A percentile compares a stretch with the other conserved stretches of the same genome.
Evolutionary conservation across 2,113 vertebrate species (phyloP).

Genomic region (Orycteropus afer): DNA sequence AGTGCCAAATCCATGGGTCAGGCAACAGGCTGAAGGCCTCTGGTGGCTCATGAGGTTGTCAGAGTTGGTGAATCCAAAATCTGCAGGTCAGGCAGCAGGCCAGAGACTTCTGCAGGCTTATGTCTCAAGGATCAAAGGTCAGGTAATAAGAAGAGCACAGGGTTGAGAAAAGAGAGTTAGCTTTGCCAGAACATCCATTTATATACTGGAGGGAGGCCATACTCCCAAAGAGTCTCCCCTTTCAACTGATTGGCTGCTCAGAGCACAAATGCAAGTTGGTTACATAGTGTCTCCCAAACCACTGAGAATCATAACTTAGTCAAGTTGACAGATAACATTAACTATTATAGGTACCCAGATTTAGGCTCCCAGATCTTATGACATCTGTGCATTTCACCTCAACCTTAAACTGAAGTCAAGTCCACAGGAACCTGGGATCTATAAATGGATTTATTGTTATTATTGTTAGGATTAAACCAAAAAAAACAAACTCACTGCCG

Average conservation of each 20-base stretch:
- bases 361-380: background rate
- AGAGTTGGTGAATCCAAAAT: background rate
- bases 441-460: slow-evolving; percentile 12
- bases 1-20: background rate
- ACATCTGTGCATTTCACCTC: background rate
- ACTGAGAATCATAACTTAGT: background rate
- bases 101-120: too few relatives aligned
- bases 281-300: background rate
- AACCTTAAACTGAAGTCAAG: background rate
- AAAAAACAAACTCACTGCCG: too few relatives aligned
- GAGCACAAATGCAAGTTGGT: background rate
- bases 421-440: background rate
- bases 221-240: background rate
- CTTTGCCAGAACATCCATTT: background rate
- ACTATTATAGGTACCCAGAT: background rate
- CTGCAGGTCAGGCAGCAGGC: too few relatives aligned
- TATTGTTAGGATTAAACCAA: too few relatives aligned
- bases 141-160: background rate
- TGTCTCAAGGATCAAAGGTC: too few relatives aligned
- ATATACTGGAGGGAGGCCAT: background rate
- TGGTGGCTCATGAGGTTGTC: background rate
- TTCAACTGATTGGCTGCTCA: background rate
- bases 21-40: background rate
- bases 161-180: background rate
- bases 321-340: background rate